A percentile compares a stretch with the other conserved stretches of the same genome.
Conservation (phyloP, 2,888 invertebrate genomes). For the Habrosyne pyritoides region DNA sequence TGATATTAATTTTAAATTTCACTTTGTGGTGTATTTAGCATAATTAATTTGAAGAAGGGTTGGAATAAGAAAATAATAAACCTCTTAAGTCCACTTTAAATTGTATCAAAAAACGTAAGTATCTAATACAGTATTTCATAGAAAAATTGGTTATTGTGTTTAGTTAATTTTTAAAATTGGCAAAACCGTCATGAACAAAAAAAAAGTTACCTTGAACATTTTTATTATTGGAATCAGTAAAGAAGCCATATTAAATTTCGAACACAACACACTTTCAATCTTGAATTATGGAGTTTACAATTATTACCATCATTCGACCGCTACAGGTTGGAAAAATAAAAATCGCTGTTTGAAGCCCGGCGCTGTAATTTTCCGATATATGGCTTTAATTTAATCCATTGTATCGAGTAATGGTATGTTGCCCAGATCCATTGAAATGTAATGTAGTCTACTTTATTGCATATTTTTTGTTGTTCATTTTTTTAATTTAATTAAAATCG, state of each 20-base stretch:
- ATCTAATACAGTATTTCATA: no score
- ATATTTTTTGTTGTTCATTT: no score
- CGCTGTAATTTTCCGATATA: constrained; percentile 3
- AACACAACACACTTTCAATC: no score
- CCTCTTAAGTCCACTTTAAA: background rate
- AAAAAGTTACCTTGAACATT: no score
- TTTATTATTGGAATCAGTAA: no score
- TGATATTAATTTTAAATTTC: constrained; percentile 1
- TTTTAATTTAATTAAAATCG: no score
- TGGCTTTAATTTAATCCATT: background rate
- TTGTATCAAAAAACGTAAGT: background rate
- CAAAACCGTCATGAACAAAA: no score
- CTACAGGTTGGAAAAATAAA: background rate
- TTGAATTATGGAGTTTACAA: no score
- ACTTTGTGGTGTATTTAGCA: constrained; percentile 1
- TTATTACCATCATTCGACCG: no score
- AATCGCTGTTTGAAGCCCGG: background rate
- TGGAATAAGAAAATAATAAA: background rate
- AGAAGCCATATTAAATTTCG: no score
- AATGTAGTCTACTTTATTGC: background rate
- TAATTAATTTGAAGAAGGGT: background rate
- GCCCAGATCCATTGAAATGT: background rate
- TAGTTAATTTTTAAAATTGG: no score
- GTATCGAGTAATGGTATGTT: background rate
- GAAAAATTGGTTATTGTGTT: no score